Conservation (phyloP, 2,797 vertebrate species). For the Cirrhinus mrigala region DNA sequence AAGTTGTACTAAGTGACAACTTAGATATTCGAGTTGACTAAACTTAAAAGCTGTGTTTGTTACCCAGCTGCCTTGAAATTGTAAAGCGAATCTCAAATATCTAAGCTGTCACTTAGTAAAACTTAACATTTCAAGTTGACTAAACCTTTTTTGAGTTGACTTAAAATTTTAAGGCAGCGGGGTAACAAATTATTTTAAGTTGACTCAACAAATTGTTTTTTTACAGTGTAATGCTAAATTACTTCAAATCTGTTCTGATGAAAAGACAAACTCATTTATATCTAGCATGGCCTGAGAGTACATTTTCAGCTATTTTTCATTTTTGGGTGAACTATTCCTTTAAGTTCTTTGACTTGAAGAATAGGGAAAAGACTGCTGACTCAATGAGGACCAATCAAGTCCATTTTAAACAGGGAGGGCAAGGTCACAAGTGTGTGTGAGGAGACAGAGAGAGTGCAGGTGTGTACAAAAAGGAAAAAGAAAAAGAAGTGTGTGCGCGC, state of each 20-base stretch:
- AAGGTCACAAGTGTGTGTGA: constrained; percentile 41
- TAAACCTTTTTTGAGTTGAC: too few species aligned
- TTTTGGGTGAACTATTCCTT: background rate
- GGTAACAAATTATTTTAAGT: too few species aligned
- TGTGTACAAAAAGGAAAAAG: constrained; percentile 29
- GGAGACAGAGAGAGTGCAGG: constrained; percentile 21
- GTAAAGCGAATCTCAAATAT: too few species aligned
- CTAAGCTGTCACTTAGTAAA: too few species aligned
- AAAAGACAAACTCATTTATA: background rate
- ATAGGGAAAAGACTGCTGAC: background rate
- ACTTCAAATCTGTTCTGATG: background rate
- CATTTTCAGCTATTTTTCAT: background rate
- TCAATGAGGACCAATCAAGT: constrained; percentile 17
- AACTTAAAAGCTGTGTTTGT: too few species aligned
- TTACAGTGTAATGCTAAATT: background rate
- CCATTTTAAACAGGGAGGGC: constrained; percentile 1
- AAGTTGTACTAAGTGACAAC: too few species aligned
- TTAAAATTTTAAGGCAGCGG: too few species aligned
- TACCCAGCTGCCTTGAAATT: too few species aligned
- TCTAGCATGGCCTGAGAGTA: background rate
- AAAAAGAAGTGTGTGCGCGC: constrained; percentile 32
- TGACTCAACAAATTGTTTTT: too few species aligned
- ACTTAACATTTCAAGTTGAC: too few species aligned
- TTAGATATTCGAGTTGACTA: too few species aligned
- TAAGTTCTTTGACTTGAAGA: background rate